Evolutionary conservation across 2,113 vertebrate genomes (phyloP).

Genomic region (Megaleporinus macrocephalus): DNA sequence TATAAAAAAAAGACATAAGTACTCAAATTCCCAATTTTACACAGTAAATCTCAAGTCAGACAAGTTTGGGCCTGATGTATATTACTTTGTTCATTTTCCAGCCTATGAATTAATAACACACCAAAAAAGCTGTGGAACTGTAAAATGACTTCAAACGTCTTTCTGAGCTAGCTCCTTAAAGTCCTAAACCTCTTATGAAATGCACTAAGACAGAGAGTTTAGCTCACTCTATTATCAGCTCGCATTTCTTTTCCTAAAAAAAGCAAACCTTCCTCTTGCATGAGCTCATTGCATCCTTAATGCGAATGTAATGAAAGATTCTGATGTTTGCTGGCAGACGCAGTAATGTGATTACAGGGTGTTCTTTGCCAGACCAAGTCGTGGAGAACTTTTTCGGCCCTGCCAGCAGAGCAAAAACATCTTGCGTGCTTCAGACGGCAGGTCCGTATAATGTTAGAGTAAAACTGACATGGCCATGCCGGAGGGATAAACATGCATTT

Average conservation of each 20-base stretch:
- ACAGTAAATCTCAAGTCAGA: neutral
- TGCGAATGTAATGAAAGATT: conserved; percentile 76
- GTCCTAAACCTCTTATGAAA: neutral
- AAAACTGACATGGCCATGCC: neutral
- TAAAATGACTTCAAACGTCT: neutral
- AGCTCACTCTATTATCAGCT: conserved; percentile 19
- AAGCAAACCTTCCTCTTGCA: conserved; percentile 61
- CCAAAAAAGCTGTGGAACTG: neutral
- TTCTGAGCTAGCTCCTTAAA: neutral
- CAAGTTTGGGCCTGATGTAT: too few species aligned
- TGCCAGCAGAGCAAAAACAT: conserved; percentile 50
- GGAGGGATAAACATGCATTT: neutral
- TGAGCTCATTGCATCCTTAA: conserved; percentile 66
- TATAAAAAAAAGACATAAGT: too few species aligned
- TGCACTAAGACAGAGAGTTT: neutral
- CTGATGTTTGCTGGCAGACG: conserved; percentile 67
- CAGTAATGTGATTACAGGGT: conserved; percentile 63
- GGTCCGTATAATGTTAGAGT: neutral
- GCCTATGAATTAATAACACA: neutral
- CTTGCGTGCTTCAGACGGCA: neutral
- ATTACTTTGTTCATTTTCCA: neutral
- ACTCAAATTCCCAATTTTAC: neutral
- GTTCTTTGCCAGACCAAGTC: conserved; percentile 64
- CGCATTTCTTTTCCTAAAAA: conserved; percentile 52
- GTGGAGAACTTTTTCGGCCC: conserved; percentile 43